phyloP scores from a whole-genome alignment of 2,888 invertebrate species.

The Neria commutata region DNA sequence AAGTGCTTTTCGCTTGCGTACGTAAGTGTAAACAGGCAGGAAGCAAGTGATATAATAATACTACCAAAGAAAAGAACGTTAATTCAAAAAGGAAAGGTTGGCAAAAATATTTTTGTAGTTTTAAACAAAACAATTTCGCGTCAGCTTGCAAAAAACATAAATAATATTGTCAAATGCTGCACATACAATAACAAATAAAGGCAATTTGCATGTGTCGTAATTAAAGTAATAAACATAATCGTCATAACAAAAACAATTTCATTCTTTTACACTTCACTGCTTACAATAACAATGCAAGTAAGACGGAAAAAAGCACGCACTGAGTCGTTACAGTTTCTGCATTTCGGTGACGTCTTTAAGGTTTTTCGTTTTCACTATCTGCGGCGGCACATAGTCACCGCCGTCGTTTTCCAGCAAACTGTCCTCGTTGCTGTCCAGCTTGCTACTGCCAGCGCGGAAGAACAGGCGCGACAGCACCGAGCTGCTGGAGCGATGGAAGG shows the following conservation, averaged over 20 bases:
- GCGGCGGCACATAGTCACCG: slow-evolving; percentile 46
- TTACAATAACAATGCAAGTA: too few species aligned
- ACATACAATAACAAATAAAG: not conserved
- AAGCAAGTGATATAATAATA: not conserved
- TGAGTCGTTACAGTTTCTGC: slow-evolving; percentile 54
- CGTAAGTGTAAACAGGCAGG: not conserved
- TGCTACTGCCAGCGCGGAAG: slow-evolving; percentile 33
- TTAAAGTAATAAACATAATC: too few species aligned
- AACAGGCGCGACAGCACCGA: slow-evolving; percentile 65
- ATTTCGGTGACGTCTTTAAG: slow-evolving; percentile 58
- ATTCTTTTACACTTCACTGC: slow-evolving; percentile 20
- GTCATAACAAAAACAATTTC: not conserved
- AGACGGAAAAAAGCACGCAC: too few species aligned
- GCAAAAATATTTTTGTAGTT: too few species aligned
- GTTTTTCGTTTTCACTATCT: slow-evolving; percentile 56
- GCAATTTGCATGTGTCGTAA: too few species aligned
- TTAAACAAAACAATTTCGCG: too few species aligned
- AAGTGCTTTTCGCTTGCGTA: not conserved
- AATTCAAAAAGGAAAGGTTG: not conserved
- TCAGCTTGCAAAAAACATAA: too few species aligned
- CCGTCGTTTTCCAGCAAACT: slow-evolving; percentile 46
- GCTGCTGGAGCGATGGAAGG: slow-evolving; percentile 63
- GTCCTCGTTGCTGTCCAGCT: slow-evolving; percentile 53
- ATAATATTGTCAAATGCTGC: slow-evolving; percentile 8
- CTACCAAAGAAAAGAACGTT: not conserved